Evolutionary conservation across 2,888 invertebrate species (phyloP).

Genomic region (Achlya flavicornis): DNA sequence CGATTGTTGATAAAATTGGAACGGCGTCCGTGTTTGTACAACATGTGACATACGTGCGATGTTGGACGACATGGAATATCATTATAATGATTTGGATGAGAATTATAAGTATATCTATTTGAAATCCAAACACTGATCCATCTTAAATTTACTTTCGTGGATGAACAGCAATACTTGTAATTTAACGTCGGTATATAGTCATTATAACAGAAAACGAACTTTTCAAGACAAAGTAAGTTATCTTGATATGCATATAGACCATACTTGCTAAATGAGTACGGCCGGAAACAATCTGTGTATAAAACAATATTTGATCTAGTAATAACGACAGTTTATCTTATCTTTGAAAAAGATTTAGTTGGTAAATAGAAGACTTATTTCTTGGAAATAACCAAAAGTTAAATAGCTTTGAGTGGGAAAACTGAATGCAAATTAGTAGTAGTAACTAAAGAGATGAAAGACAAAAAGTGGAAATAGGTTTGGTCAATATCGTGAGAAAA

Average conservation of each 20-base stretch:
- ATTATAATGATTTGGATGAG: constrained; percentile 19
- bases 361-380: background rate
- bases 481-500: constrained; percentile 10
- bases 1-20: constrained; percentile 71
- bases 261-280: constrained; percentile 30
- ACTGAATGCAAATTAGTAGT: constrained; percentile 12
- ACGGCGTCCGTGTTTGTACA: constrained; percentile 58
- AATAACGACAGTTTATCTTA: constrained; percentile 27
- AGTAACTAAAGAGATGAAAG: constrained; percentile 13
- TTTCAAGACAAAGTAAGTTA: constrained; percentile 9
- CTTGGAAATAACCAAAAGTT: constrained; percentile 16
- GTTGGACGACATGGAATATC: constrained; percentile 27
- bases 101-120: background rate
- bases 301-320: constrained; percentile 44
- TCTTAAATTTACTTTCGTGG: constrained; percentile 21
- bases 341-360: background rate
- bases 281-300: constrained; percentile 42
- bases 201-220: constrained; percentile 6
- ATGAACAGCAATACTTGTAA: constrained; percentile 4
- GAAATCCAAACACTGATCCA: background rate
- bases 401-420: constrained; percentile 21
- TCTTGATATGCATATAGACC: constrained; percentile 22
- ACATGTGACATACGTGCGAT: constrained; percentile 43
- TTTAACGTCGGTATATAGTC: constrained; percentile 10
- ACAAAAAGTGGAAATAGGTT: background rate